Percentiles rank a stretch among this genome's conserved stretches.
phyloP scores from a whole-genome alignment of 2,113 vertebrate species.

The Leptobrachium leishanense region DNA sequence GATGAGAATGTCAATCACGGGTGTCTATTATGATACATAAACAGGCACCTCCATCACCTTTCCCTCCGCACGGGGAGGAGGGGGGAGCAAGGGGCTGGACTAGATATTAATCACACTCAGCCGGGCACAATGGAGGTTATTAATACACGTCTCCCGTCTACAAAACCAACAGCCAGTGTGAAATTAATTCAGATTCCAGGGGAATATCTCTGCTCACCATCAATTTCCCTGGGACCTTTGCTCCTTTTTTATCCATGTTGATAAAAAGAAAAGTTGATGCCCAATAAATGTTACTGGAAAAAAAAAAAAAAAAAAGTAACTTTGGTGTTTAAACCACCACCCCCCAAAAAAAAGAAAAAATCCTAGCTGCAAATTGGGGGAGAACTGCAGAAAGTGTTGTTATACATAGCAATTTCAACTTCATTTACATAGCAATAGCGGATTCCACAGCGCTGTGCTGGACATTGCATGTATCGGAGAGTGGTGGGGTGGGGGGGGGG shows the following conservation, averaged over 20 bases:
- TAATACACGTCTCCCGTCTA: constrained; percentile 2
- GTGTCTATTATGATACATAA: constrained; percentile 21
- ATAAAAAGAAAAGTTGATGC: too few relatives aligned
- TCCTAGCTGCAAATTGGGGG: too few relatives aligned
- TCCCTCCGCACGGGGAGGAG: neutral
- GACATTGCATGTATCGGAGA: too few relatives aligned
- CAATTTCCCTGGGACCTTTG: neutral
- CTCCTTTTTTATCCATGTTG: neutral
- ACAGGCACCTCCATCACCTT: neutral
- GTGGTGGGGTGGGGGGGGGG: too few relatives aligned
- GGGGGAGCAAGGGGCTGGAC: neutral
- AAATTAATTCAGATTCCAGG: constrained; percentile 14
- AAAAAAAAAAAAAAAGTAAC: too few relatives aligned
- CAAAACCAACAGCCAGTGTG: neutral
- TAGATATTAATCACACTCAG: neutral
- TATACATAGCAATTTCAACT: too few relatives aligned
- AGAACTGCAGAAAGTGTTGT: too few relatives aligned
- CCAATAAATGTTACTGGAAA: too few relatives aligned
- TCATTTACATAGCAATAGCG: too few relatives aligned
- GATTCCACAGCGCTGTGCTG: too few relatives aligned
- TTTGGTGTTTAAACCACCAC: too few relatives aligned
- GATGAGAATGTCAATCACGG: neutral
- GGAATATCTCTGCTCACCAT: neutral
- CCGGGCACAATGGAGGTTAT: neutral
- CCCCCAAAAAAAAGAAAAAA: too few relatives aligned